Evolutionary conservation across 1,140 invertebrate species (phyloP).

Genomic region (Sesamia nonagrioides): DNA sequence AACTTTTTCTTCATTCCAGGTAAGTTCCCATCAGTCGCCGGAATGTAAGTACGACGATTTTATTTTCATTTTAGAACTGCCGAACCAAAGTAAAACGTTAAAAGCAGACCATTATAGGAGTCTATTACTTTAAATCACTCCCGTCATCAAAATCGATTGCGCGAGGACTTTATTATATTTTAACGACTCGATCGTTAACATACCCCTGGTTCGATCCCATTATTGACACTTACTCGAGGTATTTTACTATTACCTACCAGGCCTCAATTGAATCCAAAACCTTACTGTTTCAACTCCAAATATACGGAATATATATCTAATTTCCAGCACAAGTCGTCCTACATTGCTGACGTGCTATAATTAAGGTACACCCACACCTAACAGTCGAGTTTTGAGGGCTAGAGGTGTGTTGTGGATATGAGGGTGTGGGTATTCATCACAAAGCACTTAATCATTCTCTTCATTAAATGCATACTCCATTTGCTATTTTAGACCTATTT

Average conservation of each 20-base stretch:
- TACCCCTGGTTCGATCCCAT: not conserved
- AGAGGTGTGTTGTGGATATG: no score
- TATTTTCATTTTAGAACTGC: slow-evolving; percentile 38
- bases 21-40: slow-evolving; percentile 29
- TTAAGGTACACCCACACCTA: not conserved
- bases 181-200: slow-evolving; percentile 40
- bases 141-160: slow-evolving; percentile 44
- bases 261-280: not conserved
- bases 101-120: slow-evolving; percentile 40
- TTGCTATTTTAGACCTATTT: slow-evolving; percentile 2
- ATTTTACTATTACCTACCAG: not conserved
- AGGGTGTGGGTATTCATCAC: not conserved
- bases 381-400: not conserved
- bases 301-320: no score
- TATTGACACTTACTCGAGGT: not conserved
- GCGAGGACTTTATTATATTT: slow-evolving; percentile 40
- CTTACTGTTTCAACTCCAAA: no score
- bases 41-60: slow-evolving; percentile 39
- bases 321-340: no score
- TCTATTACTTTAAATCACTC: slow-evolving; percentile 44
- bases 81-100: slow-evolving; percentile 37
- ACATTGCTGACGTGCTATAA: not conserved
- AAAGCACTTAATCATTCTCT: not conserved
- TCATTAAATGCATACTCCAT: not conserved
- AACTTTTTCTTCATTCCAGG: slow-evolving; percentile 39